phyloP scores from a whole-genome alignment of 1,140 invertebrate species.

The Asobara japonica region DNA sequence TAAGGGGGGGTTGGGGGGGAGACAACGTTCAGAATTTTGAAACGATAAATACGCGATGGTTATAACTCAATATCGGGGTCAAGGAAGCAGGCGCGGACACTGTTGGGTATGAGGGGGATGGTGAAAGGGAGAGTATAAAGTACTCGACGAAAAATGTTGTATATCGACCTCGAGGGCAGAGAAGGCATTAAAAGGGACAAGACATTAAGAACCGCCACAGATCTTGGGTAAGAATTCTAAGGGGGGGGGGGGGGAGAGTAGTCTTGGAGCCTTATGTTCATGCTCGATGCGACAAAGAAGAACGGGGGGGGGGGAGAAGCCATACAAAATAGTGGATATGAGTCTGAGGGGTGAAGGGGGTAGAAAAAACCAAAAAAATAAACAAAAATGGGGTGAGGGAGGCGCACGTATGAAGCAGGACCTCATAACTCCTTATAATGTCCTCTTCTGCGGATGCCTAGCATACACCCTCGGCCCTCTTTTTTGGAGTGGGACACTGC shows the following conservation, averaged over 20 bases:
- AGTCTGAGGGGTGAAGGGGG: constrained; percentile 9
- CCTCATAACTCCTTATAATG: constrained; percentile 67
- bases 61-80: constrained; percentile 64
- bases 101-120: background rate
- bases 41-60: constrained; percentile 60
- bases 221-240: constrained; percentile 61
- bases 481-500: constrained; percentile 45
- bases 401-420: constrained; percentile 64
- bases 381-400: constrained; percentile 48
- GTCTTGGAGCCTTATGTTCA: constrained; percentile 8
- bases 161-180: constrained; percentile 64
- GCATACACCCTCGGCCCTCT: constrained; percentile 59
- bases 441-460: constrained; percentile 66
- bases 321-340: constrained; percentile 27
- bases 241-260: too few relatives aligned
- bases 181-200: constrained; percentile 65
- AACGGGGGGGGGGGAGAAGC: constrained; percentile 37
- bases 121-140: constrained; percentile 46
- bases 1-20: too few relatives aligned
- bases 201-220: constrained; percentile 66
- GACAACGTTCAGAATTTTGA: constrained; percentile 48
- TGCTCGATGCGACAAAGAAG: constrained; percentile 26
- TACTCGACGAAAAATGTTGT: constrained; percentile 56
- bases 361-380: constrained; percentile 37
- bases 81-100: constrained; percentile 22